Conservation (phyloP, 2,113 vertebrate species). For the Eudyptes chrysolophus region DNA sequence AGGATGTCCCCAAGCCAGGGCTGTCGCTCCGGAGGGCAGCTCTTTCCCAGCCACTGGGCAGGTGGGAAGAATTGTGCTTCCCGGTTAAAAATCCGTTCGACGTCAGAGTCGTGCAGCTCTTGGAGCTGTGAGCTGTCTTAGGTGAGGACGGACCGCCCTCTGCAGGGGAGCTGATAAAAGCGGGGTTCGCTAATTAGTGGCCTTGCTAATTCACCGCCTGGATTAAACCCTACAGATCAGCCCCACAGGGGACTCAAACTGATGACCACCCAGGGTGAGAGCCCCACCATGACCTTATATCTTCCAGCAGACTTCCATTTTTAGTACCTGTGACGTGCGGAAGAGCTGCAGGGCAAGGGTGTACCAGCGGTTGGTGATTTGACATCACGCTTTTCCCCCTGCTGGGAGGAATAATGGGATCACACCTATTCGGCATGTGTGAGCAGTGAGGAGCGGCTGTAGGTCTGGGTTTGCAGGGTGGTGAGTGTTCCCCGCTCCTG, state of each 20-base stretch:
- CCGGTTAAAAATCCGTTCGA: rapidly evolving
- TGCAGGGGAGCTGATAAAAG: background rate
- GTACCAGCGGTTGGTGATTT: rapidly evolving
- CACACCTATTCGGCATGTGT: rapidly evolving
- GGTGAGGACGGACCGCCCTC: background rate
- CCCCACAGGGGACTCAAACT: rapidly evolving
- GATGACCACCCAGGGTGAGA: rapidly evolving
- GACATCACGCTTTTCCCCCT: background rate
- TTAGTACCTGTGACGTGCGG: rapidly evolving
- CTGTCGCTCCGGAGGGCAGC: no score
- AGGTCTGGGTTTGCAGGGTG: background rate
- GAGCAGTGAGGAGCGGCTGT: rapidly evolving
- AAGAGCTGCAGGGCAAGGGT: rapidly evolving
- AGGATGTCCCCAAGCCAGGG: background rate
- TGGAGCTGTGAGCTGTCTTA: rapidly evolving
- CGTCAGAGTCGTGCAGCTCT: background rate
- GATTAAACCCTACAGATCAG: rapidly evolving
- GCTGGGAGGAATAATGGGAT: background rate
- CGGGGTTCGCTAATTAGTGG: no score
- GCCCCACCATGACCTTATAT: rapidly evolving
- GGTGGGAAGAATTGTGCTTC: rapidly evolving
- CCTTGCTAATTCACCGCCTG: rapidly evolving
- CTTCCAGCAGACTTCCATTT: background rate
- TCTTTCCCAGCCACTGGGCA: background rate
- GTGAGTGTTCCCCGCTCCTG: rapidly evolving